phyloP scores from a whole-genome alignment of 2,888 invertebrate species.

The Bruchidius siliquastri region DNA sequence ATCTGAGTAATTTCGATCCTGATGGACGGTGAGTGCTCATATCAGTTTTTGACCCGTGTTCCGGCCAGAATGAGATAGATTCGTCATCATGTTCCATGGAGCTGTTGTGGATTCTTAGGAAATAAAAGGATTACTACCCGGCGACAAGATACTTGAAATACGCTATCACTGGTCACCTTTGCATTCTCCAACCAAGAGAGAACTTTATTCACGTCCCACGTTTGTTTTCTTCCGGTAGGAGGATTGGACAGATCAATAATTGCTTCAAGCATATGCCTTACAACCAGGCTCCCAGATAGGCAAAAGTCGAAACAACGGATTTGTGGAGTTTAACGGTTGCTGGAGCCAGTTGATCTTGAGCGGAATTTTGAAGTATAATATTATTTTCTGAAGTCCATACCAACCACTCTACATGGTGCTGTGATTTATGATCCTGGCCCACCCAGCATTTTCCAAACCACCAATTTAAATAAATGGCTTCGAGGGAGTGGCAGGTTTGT shows the following conservation, averaged over 20 bases:
- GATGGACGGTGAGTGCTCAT: background rate
- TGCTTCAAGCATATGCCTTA: slow-evolving; percentile 10
- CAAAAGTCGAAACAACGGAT: slow-evolving; percentile 19
- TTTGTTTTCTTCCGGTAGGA: background rate
- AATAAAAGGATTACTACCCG: background rate
- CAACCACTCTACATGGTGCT: too few species aligned
- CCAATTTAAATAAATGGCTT: slow-evolving; percentile 22
- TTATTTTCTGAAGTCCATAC: slow-evolving; percentile 3
- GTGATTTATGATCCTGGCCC: slow-evolving; percentile 17
- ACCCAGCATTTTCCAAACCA: slow-evolving; percentile 30
- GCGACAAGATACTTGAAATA: background rate
- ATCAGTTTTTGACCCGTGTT: background rate
- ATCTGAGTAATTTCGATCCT: background rate
- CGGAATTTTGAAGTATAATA: slow-evolving; percentile 8
- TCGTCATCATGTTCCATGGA: background rate
- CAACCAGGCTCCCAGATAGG: slow-evolving; percentile 4
- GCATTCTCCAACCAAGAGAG: slow-evolving; percentile 11
- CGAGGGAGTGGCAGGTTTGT: slow-evolving; percentile 6
- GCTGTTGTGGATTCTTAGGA: background rate
- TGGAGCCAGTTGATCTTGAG: slow-evolving; percentile 13
- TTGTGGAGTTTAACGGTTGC: slow-evolving; percentile 26
- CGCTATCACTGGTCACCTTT: background rate
- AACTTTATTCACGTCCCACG: slow-evolving; percentile 11
- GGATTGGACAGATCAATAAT: slow-evolving; percentile 5
- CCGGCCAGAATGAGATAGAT: background rate